These are phyloP conservation scores for Pseudomyrmex concolor DNA, from an alignment of 1,140 invertebrate species.

Conservation along the genomic window DNA sequence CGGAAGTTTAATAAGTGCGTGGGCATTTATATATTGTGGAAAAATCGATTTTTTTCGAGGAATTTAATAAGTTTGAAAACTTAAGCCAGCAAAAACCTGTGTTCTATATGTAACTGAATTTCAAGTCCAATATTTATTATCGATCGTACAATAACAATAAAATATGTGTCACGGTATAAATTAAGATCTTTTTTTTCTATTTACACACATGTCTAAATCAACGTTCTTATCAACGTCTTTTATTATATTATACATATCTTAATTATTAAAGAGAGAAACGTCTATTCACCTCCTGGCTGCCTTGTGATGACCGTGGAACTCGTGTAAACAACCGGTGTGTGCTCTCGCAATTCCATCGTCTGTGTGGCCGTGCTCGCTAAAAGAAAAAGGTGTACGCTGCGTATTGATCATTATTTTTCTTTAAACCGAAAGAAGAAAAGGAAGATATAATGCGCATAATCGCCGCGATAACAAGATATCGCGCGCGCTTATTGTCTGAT, in stretches of 20 bases:
- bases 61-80: no score
- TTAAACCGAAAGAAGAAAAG: background rate
- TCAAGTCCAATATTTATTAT: no score
- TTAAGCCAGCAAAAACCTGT: no score
- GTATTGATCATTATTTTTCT: background rate
- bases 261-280: background rate
- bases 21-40: constrained; percentile 8
- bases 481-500: constrained; percentile 22
- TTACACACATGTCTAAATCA: no score
- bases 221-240: no score
- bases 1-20: constrained; percentile 6
- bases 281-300: constrained; percentile 64
- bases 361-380: background rate
- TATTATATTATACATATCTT: background rate
- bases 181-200: no score
- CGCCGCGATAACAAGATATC: constrained; percentile 17
- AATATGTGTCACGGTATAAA: no score
- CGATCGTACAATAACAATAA: no score
- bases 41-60: background rate
- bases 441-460: background rate
- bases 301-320: constrained; percentile 60
- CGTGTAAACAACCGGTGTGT: constrained; percentile 14
- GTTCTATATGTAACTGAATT: no score
- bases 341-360: constrained; percentile 51
- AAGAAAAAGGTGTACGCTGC: background rate